Conservation (phyloP, 2,797 vertebrate genomes). For the Percopsis omiscomaycus region DNA sequence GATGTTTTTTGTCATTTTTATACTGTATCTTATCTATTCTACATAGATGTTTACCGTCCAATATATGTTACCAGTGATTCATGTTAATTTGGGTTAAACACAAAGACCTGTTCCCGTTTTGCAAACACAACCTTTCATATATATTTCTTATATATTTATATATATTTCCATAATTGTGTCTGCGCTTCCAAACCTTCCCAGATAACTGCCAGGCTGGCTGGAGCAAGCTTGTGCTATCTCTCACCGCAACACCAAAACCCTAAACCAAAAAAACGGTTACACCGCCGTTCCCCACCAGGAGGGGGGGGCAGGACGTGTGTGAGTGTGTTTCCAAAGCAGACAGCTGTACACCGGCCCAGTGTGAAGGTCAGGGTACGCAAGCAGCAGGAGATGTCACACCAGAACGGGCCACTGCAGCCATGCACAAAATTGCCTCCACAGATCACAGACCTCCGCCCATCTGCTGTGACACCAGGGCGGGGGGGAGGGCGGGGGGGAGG, state of each 20-base stretch:
- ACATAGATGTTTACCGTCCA: no score
- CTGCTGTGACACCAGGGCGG: conserved; percentile 72
- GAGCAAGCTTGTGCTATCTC: conserved; percentile 5
- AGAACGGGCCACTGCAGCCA: conserved; percentile 81
- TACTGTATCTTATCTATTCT: no score
- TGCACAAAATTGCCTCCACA: conserved; percentile 85
- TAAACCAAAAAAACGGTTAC: conserved; percentile 7
- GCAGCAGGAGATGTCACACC: conserved; percentile 82
- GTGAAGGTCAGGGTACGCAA: conserved; percentile 82
- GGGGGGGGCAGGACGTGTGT: conserved; percentile 31
- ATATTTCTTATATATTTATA: no score
- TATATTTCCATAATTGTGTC: no score
- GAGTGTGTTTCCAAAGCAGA: conserved; percentile 63
- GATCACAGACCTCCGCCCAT: conserved; percentile 82
- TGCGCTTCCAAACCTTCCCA: no score
- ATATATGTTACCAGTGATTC: no score
- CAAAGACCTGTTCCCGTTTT: no score
- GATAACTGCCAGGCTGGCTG: conserved; percentile 4
- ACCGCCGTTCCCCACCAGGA: no score
- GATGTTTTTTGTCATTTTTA: no score
- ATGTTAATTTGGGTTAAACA: no score
- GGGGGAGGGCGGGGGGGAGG: conserved; percentile 19
- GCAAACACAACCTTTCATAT: no score
- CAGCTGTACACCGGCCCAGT: conserved; percentile 75
- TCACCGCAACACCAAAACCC: conserved; percentile 37